Base-by-base conservation (phyloP, 2,113 vertebrate genomes). In the Paralichthys olivaceus region DNA sequence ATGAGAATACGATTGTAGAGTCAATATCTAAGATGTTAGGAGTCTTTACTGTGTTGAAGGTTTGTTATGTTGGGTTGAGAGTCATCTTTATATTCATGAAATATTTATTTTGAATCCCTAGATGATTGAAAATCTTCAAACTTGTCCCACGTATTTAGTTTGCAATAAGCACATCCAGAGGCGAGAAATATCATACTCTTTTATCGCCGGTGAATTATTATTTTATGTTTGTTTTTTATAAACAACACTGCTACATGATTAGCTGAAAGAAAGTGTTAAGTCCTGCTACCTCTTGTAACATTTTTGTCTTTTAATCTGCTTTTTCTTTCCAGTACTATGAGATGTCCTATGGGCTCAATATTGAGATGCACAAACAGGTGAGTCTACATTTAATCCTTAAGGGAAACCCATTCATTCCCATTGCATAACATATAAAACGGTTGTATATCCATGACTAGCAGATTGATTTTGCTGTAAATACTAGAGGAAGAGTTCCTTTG, bases 331-430 rank as follows among this genome's bases (percentile, higher is more conserved):
- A 94, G 88, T 92, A 93, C 80, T 93, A 93, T 7, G 91, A 93
- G 85, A 93, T 98, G 97, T 98, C 97, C 70, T 98, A 98, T 0
- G 97, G 97, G 61, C 93, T 98, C 83, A 98, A 98, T 67, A 98
- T 98, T 51, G 97, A 98, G 93, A 98, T 98, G 97, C 97, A 98
- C 94, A 98, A 98, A 91, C 97, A 98, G 92, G 92, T 93, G 67
- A 86, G 92, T 73, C 43, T 19, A 4, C 25, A 34, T 72, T 37
- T 56, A 47, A 32, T 25, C 28, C 20, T 43, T 32, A 20, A 19
- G 32, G 7, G 17, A 19, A 45, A 28, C 53, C 49, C 49, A 17
- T 61, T n/a, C 29, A 53, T 53, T 53, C 34, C 22, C 45, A 58
- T 72, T 34, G 32, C 40, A 53, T 49, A 58, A 12, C 14, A 43